These are phyloP conservation scores for Gryllus bimaculatus DNA, from an alignment of 1,140 invertebrate species.

Conservation along the genomic window DNA sequence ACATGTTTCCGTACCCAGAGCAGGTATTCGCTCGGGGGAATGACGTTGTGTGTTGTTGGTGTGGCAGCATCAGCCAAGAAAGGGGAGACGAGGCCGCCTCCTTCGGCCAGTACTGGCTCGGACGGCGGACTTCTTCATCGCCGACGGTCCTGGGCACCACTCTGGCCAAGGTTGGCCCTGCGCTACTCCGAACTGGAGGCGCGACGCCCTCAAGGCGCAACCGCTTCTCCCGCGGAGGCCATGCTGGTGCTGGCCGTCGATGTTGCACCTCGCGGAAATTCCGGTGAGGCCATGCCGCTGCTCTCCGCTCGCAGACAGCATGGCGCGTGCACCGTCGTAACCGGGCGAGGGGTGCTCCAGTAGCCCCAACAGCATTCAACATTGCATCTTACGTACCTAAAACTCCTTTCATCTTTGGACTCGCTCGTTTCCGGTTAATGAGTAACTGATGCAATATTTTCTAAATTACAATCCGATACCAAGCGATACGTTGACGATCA, in stretches of 20 bases:
- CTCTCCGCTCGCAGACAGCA: too few species aligned
- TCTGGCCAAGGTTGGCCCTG: constrained; percentile 80
- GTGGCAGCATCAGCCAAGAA: constrained; percentile 46
- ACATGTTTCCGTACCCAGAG: too few species aligned
- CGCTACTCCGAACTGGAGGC: constrained; percentile 48
- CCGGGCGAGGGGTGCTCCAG: too few species aligned
- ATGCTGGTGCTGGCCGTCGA: constrained; percentile 83
- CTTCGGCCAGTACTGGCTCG: constrained; percentile 80
- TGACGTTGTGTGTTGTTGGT: background rate
- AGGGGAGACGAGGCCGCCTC: constrained; percentile 60
- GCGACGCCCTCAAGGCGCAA: constrained; percentile 40
- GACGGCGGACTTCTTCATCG: constrained; percentile 96
- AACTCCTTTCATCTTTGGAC: too few species aligned
- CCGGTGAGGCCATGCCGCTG: constrained; percentile 34
- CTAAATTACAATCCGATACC: too few species aligned
- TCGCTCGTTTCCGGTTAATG: too few species aligned
- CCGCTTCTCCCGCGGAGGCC: constrained; percentile 64
- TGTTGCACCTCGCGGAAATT: constrained; percentile 79
- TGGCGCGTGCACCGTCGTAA: too few species aligned
- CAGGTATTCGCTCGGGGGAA: too few species aligned
- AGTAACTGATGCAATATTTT: too few species aligned
- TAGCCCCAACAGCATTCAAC: too few species aligned
- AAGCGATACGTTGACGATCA: too few species aligned
- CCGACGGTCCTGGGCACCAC: constrained; percentile 82
- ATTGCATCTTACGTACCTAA: too few species aligned